Base-by-base conservation (phyloP, 2,888 invertebrate genomes). In the Lepidonotus clava region DNA sequence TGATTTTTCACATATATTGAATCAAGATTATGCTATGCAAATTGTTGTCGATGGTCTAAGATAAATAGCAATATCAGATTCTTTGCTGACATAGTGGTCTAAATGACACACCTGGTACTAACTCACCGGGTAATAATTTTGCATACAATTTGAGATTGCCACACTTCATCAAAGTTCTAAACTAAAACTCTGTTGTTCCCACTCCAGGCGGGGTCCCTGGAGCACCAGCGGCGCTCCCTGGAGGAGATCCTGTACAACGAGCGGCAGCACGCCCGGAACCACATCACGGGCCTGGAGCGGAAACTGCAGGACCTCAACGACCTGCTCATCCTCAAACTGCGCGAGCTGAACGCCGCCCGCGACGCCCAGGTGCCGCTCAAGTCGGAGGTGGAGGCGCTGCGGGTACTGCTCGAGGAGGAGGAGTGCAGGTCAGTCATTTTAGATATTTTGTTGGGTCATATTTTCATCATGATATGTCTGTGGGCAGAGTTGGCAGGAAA, bases 241-340 rank as follows among this genome's bases (percentile, higher is more conserved):
- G 92, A 92, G 86, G 91, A 91, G 1, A 87, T 90, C 11, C 51
- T 92, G 24, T 85, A 87, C 36, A 87, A 53, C 14, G 87, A 88
- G 88, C 56, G 86, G n/a, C 32, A 61, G 34, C 71, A 84, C 0
- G 87, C 86, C 2, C 85, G 61, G 4, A 66, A 71, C 41, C 91
- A 91, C 85, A 87, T 91, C 34, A 88, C 87, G 18, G 86, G 86
- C n/a, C 90, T 93, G 90, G 92, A 93, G 88, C 87, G 85, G 18
- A 93, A 93, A 86, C 89, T 93, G 67, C 88, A 90, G 18, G 92
- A 93, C 38, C 90, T 93, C 40, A 93, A 93, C 89, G 93, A 93
- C 56, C 86, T 92, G 51, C 90, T 94, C 61, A 91, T 93, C 85
- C 88, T 88, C 40, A 93, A 93, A 89, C 92, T 93, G 91, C 88